Evolutionary conservation across 1,140 invertebrate genomes (phyloP).

Genomic region (Diplogasteroides magnus): DNA sequence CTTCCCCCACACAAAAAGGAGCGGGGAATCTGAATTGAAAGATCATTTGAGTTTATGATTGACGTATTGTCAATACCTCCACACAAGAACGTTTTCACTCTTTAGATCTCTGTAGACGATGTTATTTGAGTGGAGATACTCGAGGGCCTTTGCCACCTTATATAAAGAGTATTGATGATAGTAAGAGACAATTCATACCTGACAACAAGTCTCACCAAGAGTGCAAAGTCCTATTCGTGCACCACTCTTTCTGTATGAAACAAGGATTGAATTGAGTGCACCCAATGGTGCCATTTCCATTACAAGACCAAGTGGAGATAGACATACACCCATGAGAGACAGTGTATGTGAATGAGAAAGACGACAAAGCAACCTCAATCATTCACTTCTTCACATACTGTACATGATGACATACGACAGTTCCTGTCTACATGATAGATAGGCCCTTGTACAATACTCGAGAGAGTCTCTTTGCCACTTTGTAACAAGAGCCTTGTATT

Average conservation of each 20-base stretch:
- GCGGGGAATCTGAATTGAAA: conserved; percentile 57
- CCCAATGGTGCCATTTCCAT: conserved; percentile 84
- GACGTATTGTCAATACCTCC: conserved; percentile 1
- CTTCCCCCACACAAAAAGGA: conserved; percentile 52
- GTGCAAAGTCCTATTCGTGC: conserved; percentile 72
- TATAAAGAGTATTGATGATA: too few species aligned
- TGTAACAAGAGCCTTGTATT: conserved; percentile 67
- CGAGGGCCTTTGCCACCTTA: conserved; percentile 80
- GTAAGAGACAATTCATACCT: conserved; percentile 65
- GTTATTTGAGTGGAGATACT: conserved; percentile 85
- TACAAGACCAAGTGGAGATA: conserved; percentile 80
- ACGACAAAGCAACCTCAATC: conserved; percentile 65
- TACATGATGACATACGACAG: conserved; percentile 55
- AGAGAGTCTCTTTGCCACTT: conserved; percentile 85
- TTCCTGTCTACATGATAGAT: conserved; percentile 88
- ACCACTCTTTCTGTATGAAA: conserved; percentile 75
- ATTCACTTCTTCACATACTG: background rate
- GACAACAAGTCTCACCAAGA: conserved; percentile 77
- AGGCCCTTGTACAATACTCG: conserved; percentile 85
- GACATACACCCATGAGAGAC: conserved; percentile 77
- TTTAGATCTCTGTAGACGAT: conserved; percentile 94
- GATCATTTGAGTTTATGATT: conserved; percentile 62
- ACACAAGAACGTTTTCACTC: conserved; percentile 94
- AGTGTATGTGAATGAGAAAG: conserved; percentile 84
- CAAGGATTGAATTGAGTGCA: conserved; percentile 74